phyloP scores from a whole-genome alignment of 2,113 vertebrate species.

The Talpa occidentalis region DNA sequence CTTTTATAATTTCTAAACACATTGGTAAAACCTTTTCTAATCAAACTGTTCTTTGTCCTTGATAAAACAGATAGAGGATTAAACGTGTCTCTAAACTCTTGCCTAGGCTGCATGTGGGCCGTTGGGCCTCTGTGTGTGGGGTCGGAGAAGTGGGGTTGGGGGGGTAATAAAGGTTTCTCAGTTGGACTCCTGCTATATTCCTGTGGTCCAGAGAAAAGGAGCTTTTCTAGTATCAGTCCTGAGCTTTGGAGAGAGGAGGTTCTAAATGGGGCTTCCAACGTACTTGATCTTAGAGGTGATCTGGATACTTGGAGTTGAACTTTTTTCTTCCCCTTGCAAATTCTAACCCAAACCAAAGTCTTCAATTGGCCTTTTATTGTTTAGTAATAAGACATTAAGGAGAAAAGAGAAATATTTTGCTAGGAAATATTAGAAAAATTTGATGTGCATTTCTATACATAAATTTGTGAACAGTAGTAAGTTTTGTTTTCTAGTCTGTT shows the following conservation, averaged over 20 bases:
- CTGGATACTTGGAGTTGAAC: background rate
- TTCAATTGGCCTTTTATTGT: background rate
- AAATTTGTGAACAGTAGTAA: background rate
- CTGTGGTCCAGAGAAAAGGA: background rate
- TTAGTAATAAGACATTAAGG: background rate
- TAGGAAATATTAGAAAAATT: background rate
- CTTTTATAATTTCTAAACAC: background rate
- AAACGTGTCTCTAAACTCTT: background rate
- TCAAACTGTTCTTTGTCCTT: slow-evolving; percentile 21
- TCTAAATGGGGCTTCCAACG: too few species aligned
- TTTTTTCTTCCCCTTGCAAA: background rate
- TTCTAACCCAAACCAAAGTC: background rate
- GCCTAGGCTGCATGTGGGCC: background rate
- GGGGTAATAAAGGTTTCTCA: background rate
- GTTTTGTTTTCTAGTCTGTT: background rate
- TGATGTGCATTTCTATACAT: background rate
- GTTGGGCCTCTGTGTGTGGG: background rate
- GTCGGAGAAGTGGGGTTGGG: too few species aligned
- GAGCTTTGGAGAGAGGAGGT: background rate
- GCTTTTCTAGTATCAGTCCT: background rate
- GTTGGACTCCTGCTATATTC: background rate
- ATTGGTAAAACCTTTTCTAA: slow-evolving; percentile 14
- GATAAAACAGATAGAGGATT: background rate
- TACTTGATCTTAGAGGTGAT: too few species aligned
- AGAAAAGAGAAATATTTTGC: background rate